Conservation (phyloP, 2,888 invertebrate genomes). For the Scelioninae gen. 1 region DNA sequence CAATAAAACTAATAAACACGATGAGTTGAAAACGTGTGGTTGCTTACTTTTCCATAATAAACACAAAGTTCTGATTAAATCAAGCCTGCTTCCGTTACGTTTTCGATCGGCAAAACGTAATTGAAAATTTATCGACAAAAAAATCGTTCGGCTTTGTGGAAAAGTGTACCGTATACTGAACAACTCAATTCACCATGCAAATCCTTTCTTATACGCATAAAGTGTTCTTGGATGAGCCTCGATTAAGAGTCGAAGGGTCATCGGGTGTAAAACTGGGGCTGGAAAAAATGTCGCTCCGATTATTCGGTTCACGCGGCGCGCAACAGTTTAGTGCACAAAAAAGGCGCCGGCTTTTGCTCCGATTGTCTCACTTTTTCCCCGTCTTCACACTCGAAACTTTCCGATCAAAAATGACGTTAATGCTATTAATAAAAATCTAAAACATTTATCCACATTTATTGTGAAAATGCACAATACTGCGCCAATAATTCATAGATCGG, state of each 20-base stretch:
- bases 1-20: no score
- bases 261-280: constrained; percentile 64
- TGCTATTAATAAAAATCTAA: no score
- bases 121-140: constrained; percentile 38
- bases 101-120: constrained; percentile 30
- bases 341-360: no score
- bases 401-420: no score
- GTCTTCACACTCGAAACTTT: no score
- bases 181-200: constrained; percentile 53
- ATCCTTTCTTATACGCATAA: constrained; percentile 56
- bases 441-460: no score
- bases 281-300: constrained; percentile 51
- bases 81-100: background rate
- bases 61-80: no score
- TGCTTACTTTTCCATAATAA: no score
- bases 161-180: constrained; percentile 26
- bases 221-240: constrained; percentile 52
- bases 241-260: constrained; percentile 62
- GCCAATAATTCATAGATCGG: no score
- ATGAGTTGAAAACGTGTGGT: no score
- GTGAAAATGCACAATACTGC: no score
- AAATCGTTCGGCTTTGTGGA: constrained; percentile 39
- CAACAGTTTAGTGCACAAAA: constrained; percentile 49
- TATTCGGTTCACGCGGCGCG: constrained; percentile 55
- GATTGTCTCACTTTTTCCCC: no score